phyloP scores from a whole-genome alignment of 1,140 invertebrate species.

The Drosophila kurseongensis region DNA sequence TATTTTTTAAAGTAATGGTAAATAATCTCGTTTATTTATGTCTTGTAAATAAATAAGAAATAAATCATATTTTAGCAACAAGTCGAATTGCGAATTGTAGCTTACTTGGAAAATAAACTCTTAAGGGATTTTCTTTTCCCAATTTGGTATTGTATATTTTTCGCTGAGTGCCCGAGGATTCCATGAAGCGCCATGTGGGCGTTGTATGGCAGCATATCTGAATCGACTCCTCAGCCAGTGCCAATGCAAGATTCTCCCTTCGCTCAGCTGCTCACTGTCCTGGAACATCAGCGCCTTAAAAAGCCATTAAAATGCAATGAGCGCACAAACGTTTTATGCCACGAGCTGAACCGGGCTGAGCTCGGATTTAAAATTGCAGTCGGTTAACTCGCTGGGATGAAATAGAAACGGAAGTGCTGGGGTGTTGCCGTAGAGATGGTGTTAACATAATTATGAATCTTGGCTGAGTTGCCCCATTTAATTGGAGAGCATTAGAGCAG shows the following conservation, averaged over 20 bases:
- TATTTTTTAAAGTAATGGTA: too few relatives aligned
- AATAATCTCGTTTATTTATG: too few relatives aligned
- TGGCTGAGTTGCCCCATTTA: background rate
- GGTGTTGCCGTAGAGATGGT: background rate
- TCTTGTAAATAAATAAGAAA: too few relatives aligned
- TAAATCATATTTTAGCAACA: too few relatives aligned
- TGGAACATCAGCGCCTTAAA: constrained; percentile 46
- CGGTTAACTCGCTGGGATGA: constrained; percentile 7
- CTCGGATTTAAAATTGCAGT: constrained; percentile 40
- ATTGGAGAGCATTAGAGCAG: background rate
- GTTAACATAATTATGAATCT: constrained; percentile 29
- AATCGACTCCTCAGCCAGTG: constrained; percentile 10
- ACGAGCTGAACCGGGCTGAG: constrained; percentile 36
- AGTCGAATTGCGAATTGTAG: too few relatives aligned
- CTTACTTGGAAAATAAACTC: too few relatives aligned
- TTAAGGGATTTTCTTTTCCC: too few relatives aligned
- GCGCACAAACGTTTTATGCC: constrained; percentile 59
- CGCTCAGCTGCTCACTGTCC: constrained; percentile 7
- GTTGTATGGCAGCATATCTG: constrained; percentile 42
- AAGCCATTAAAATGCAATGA: constrained; percentile 73
- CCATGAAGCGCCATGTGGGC: constrained; percentile 25
- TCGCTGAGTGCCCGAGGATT: constrained; percentile 8
- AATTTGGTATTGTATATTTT: background rate
- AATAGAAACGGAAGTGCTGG: constrained; percentile 8
- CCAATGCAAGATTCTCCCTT: background rate